Base-by-base conservation (phyloP, 1,140 invertebrate species). In the Achroia grisella region DNA sequence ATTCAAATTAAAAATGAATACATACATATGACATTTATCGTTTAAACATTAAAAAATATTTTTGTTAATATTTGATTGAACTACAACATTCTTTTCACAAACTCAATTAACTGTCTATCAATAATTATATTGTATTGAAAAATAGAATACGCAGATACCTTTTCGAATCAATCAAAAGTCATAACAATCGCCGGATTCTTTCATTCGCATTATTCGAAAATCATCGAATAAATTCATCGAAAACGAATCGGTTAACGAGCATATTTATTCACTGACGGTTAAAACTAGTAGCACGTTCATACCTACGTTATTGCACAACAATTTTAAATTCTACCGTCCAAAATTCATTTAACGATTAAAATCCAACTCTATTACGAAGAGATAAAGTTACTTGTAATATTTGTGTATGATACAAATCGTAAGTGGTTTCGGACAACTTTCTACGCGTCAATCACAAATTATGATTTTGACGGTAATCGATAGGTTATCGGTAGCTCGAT, bases 401-500 rank as follows among this genome's bases (percentile, higher is more conserved):
- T n/a, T 10, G 5, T 35, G 12, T 14, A 4, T n/a, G 10, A 3
- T 17, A 4, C 35, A 15, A n/a, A 2, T 23, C 6, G 6, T 23
- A 23, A 46, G 28, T 13, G 12, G 35, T 47, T 40, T 43, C 39
- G 30, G 44, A 52, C 39, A 52, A 61, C 66, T 76, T 72, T 77
- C 71, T 74, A 72, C 56, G 56, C 71, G 71, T 79, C 72, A 74
- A 76, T 79, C 71, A 75, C 34, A 48, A 59, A 61, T 56, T 56
- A 66, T 53, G 48, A 34, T 47, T 66, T 52, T 62, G 62, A 55
- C 58, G 63, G 68, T 74, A 71, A 76, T 75, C 62, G 70, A 75
- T 75, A 67, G 48, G 53, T 78, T 70, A 72, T 75, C 71, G 57
- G 62, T 73, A 48, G 58, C 63, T 66, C 63, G 34, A 77, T 75